These are phyloP conservation scores for Pelecanus crispus DNA, from an alignment of 2,113 vertebrate genomes.

Conservation along the genomic window DNA sequence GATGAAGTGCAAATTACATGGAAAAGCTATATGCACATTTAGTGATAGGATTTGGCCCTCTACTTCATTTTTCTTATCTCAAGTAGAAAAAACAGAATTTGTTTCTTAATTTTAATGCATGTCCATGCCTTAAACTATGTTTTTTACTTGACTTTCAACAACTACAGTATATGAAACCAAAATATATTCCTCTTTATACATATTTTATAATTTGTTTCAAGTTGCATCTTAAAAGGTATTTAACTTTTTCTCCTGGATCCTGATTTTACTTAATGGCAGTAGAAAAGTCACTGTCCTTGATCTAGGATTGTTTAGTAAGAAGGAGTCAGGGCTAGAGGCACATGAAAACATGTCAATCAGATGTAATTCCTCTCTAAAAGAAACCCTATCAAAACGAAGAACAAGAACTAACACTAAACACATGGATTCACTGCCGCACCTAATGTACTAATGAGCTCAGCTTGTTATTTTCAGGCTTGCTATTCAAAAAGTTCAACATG, in stretches of 20 bases:
- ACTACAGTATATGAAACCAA: slow-evolving; percentile 41
- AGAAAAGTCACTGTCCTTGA: slow-evolving; percentile 77
- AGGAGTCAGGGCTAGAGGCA: slow-evolving; percentile 73
- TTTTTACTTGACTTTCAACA: slow-evolving; percentile 77
- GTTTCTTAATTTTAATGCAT: slow-evolving; percentile 53
- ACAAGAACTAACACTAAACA: slow-evolving; percentile 74
- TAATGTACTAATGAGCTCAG: slow-evolving; percentile 91
- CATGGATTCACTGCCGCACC: slow-evolving; percentile 84
- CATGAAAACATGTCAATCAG: slow-evolving; percentile 91
- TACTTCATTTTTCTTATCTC: not conserved
- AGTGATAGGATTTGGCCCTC: not conserved
- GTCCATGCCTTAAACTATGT: slow-evolving; percentile 46
- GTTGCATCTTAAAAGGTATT: slow-evolving; percentile 69
- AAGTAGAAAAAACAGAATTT: slow-evolving; percentile 18
- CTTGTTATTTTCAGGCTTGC: slow-evolving; percentile 80
- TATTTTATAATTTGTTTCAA: slow-evolving; percentile 79
- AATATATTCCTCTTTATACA: slow-evolving; percentile 70
- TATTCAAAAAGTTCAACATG: slow-evolving; percentile 69
- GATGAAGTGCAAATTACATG: not conserved
- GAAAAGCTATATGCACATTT: not conserved
- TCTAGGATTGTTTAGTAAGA: slow-evolving; percentile 70
- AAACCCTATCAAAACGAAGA: slow-evolving; percentile 78
- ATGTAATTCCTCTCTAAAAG: slow-evolving; percentile 88
- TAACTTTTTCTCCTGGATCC: slow-evolving; percentile 70
- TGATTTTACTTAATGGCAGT: slow-evolving; percentile 76